These are phyloP conservation scores for Drosophila ambigua DNA, from an alignment of 1,140 invertebrate genomes.

Conservation along the genomic window DNA sequence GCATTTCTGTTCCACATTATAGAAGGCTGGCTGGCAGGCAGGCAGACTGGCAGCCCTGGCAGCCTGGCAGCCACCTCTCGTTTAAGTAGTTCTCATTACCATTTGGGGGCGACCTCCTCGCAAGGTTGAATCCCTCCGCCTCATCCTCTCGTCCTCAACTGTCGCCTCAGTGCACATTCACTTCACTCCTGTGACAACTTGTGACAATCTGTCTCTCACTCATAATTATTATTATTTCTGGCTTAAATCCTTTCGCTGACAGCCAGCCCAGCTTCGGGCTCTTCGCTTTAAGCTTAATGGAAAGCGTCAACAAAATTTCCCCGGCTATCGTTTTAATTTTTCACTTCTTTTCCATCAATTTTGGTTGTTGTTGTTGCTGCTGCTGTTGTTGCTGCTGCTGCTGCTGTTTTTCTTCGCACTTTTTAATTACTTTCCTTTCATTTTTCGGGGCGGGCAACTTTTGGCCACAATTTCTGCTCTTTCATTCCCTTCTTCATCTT, in stretches of 20 bases:
- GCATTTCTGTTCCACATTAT: conserved; percentile 70
- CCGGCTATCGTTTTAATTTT: conserved; percentile 68
- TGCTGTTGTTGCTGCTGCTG: conserved; percentile 33
- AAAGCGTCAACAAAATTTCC: conserved; percentile 68
- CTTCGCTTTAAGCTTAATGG: conserved; percentile 65
- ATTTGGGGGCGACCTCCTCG: neutral
- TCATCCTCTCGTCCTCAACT: neutral
- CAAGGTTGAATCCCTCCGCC: neutral
- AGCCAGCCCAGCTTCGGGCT: conserved; percentile 32
- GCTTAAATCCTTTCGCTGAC: conserved; percentile 74
- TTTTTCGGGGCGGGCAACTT: conserved; percentile 59
- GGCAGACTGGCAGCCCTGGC: too few relatives aligned
- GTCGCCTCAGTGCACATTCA: conserved; percentile 33
- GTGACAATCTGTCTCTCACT: conserved; percentile 77
- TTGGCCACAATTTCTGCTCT: conserved; percentile 45
- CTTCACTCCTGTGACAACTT: conserved; percentile 54
- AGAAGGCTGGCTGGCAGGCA: neutral
- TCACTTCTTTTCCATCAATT: conserved; percentile 35
- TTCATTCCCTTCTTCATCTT: conserved; percentile 18
- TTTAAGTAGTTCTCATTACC: conserved; percentile 6
- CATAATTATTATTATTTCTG: conserved; percentile 72
- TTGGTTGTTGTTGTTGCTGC: conserved; percentile 27
- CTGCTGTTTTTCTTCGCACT: conserved; percentile 60
- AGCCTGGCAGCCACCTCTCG: neutral
- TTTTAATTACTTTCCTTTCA: conserved; percentile 81